These are phyloP conservation scores for Drosophila anomalipes DNA, from an alignment of 2,888 invertebrate genomes.

Conservation along the genomic window DNA sequence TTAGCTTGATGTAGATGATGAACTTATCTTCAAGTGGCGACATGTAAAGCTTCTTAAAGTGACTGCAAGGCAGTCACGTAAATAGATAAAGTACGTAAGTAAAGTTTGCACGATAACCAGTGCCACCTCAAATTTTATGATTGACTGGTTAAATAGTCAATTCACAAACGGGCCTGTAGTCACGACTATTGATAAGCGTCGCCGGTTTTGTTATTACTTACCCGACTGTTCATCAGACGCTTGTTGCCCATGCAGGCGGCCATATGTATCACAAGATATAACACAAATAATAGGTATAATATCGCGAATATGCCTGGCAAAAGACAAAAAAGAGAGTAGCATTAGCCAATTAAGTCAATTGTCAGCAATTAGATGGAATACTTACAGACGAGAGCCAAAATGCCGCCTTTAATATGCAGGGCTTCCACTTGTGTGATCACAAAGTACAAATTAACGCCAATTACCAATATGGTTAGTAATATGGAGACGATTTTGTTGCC, in stretches of 20 bases:
- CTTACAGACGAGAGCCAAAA: conserved; percentile 86
- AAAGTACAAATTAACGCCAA: conserved; percentile 92
- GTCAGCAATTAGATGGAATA: conserved; percentile 1
- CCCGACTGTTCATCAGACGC: conserved; percentile 86
- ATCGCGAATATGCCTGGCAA: conserved; percentile 87
- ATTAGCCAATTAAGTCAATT: conserved; percentile 4
- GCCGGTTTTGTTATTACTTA: conserved; percentile 77
- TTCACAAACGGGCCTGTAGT: conserved; percentile 16
- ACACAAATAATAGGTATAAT: conserved; percentile 90
- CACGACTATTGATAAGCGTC: conserved; percentile 52
- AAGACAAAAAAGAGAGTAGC: conserved; percentile 14
- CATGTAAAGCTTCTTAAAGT: conserved; percentile 32
- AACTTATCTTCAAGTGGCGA: conserved; percentile 37
- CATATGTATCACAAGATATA: conserved; percentile 91
- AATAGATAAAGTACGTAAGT: conserved; percentile 53
- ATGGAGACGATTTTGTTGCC: conserved; percentile 89
- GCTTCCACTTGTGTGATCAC: conserved; percentile 88
- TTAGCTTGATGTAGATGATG: conserved; percentile 43
- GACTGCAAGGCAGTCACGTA: conserved; percentile 66
- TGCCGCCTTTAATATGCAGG: conserved; percentile 84
- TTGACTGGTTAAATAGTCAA: conserved; percentile 34
- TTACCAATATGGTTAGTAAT: conserved; percentile 89
- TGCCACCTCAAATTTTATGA: conserved; percentile 43
- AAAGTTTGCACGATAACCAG: conserved; percentile 19
- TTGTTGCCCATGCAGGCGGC: conserved; percentile 88